phyloP scores from a whole-genome alignment of 2,888 invertebrate species.

The Drosophila fungiperda region DNA sequence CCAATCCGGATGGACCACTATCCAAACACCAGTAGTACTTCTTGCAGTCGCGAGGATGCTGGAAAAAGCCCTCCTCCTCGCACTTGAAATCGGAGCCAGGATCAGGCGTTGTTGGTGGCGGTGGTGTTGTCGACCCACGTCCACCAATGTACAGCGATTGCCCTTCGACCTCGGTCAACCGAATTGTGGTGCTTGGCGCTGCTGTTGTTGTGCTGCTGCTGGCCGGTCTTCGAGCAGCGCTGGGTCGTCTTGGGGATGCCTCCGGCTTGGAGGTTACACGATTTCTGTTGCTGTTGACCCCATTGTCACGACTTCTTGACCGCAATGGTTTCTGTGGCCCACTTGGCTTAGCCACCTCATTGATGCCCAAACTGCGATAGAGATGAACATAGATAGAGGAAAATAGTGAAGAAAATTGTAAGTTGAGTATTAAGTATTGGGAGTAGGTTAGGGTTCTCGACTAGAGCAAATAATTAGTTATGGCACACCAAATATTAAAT shows the following conservation, averaged over 20 bases:
- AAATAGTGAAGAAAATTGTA: not conserved
- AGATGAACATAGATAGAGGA: not conserved
- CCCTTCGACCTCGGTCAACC: slow-evolving; percentile 76
- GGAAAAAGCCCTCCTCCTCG: slow-evolving; percentile 96
- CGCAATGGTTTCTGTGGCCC: slow-evolving; percentile 80
- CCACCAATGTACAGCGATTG: slow-evolving; percentile 82
- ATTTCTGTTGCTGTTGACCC: slow-evolving; percentile 57
- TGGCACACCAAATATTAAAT: not conserved
- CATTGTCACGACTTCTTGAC: slow-evolving; percentile 79
- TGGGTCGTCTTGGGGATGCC: slow-evolving; percentile 55
- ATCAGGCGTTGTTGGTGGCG: slow-evolving; percentile 94
- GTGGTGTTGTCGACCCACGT: slow-evolving; percentile 87
- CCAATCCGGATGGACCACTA: slow-evolving; percentile 94
- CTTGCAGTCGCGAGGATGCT: slow-evolving; percentile 96
- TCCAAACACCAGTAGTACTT: slow-evolving; percentile 98
- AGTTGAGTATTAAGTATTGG: not conserved
- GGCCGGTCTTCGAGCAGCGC: slow-evolving; percentile 48
- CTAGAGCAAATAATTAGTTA: not conserved
- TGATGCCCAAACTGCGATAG: slow-evolving; percentile 78
- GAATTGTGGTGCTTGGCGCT: slow-evolving; percentile 78
- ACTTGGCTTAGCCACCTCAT: slow-evolving; percentile 83
- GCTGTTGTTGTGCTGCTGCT: slow-evolving; percentile 62
- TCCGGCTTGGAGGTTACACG: slow-evolving; percentile 69
- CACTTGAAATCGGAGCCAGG: slow-evolving; percentile 96
- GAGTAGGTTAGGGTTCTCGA: not conserved